Evolutionary conservation across 2,797 vertebrate species (phyloP).

Genomic region (Xenentodon cancila): DNA sequence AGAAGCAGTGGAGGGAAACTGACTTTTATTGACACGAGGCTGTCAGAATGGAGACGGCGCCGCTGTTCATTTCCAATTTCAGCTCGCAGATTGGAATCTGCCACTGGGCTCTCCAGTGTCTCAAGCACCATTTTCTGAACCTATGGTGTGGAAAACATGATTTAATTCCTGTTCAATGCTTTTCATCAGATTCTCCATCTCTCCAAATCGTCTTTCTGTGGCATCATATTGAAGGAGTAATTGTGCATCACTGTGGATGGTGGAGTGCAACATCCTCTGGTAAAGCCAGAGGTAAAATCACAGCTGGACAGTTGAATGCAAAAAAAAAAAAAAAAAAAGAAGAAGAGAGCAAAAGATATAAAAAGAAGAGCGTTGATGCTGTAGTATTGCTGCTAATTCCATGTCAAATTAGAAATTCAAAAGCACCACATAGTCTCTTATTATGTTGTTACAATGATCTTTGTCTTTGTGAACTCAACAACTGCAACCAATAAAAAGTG

Average conservation of each 20-base stretch:
- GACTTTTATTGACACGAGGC: slow-evolving; percentile 80
- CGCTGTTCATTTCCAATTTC: slow-evolving; percentile 82
- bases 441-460: too few relatives aligned
- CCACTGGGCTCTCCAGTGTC: slow-evolving; percentile 70
- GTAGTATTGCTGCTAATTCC: too few relatives aligned
- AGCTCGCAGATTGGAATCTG: slow-evolving; percentile 77
- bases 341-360: background rate
- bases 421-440: too few relatives aligned
- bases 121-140: slow-evolving; percentile 78
- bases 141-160: slow-evolving; percentile 81
- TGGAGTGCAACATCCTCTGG: slow-evolving; percentile 61
- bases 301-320: slow-evolving; percentile 10
- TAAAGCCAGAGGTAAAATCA: slow-evolving; percentile 53
- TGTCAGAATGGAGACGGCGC: slow-evolving; percentile 76
- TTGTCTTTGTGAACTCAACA: slow-evolving; percentile 85
- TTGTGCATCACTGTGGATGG: slow-evolving; percentile 72
- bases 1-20: slow-evolving; percentile 74
- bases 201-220: slow-evolving; percentile 73
- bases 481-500: slow-evolving; percentile 87
- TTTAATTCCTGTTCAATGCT: slow-evolving; percentile 81
- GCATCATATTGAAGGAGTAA: slow-evolving; percentile 73
- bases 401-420: too few relatives aligned
- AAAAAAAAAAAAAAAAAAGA: slow-evolving; percentile 3
- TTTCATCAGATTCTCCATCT: slow-evolving; percentile 79
- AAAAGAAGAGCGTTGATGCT: background rate